A percentile compares a stretch with the other conserved stretches of the same genome.
These are phyloP conservation scores for Antrozous pallidus DNA, from an alignment of 2,797 vertebrate genomes.

Conservation along the genomic window DNA sequence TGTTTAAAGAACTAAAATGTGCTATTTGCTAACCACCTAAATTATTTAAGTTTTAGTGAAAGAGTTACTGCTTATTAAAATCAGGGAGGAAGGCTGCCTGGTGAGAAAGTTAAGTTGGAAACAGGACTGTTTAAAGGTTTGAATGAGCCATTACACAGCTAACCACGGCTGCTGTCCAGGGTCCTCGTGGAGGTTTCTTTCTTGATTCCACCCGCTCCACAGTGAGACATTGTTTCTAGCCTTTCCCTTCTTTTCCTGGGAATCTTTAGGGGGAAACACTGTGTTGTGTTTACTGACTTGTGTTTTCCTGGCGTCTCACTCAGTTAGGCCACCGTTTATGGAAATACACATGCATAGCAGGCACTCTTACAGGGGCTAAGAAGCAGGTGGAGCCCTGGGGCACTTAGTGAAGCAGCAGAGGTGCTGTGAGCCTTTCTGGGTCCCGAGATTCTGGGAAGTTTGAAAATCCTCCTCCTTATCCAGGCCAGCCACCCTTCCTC, in stretches of 20 bases:
- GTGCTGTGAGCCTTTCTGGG: background rate
- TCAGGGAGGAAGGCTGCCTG: background rate
- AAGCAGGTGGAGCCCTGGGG: background rate
- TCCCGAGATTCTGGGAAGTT: background rate
- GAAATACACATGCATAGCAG: background rate
- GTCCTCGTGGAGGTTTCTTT: background rate
- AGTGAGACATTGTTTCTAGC: background rate
- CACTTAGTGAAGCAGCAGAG: background rate
- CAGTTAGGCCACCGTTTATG: background rate
- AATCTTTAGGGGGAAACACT: background rate
- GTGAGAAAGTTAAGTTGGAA: background rate
- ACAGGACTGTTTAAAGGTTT: background rate
- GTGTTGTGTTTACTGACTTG: background rate
- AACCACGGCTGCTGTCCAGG: background rate
- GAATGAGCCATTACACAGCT: background rate
- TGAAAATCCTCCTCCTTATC: background rate
- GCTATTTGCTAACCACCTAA: background rate
- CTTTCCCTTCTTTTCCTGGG: background rate
- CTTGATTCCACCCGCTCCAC: too few relatives aligned
- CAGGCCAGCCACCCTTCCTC: background rate
- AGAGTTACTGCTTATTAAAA: background rate
- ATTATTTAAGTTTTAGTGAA: background rate
- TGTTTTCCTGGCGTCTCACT: background rate
- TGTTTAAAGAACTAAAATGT: background rate
- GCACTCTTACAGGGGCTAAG: background rate